These are phyloP conservation scores for Philaenus spumarius DNA, from an alignment of 1,140 invertebrate species.

Conservation along the genomic window DNA sequence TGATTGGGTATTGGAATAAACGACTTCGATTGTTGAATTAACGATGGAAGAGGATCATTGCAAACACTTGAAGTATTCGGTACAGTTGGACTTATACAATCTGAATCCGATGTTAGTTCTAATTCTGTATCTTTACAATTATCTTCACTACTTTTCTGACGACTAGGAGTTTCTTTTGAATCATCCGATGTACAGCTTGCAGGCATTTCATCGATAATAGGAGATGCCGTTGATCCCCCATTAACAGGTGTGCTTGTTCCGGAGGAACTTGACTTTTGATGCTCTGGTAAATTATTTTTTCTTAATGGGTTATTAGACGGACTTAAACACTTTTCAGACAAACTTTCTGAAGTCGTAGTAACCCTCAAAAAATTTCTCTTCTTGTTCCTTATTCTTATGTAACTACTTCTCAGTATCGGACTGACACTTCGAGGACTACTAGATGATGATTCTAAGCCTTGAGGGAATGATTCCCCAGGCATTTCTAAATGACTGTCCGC, in stretches of 20 bases:
- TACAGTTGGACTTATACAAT: background rate
- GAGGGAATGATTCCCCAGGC: slow-evolving; percentile 17
- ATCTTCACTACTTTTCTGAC: slow-evolving; percentile 5
- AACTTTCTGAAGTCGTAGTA: background rate
- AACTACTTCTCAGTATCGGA: background rate
- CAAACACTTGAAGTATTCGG: background rate
- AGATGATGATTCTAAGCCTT: slow-evolving; percentile 21
- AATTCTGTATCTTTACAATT: slow-evolving; percentile 12
- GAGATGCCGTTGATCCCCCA: background rate
- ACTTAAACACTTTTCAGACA: background rate
- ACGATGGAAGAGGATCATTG: background rate
- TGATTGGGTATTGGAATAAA: slow-evolving; percentile 11
- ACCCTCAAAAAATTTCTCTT: background rate
- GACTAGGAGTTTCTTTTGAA: background rate
- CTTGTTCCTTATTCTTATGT: background rate
- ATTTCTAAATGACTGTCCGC: slow-evolving; percentile 19
- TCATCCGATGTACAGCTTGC: slow-evolving; percentile 4
- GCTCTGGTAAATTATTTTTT: background rate
- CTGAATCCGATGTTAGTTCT: background rate
- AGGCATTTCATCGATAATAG: slow-evolving; percentile 2
- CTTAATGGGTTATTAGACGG: background rate
- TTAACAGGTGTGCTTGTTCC: slow-evolving; percentile 4
- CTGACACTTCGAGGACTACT: slow-evolving; percentile 15
- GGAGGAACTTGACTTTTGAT: slow-evolving; percentile 8
- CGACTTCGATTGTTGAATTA: background rate